A percentile compares a stretch with the other conserved stretches of the same genome.
These are phyloP conservation scores for Anolis sagrei DNA, from an alignment of 2,113 vertebrate species.

Conservation along the genomic window DNA sequence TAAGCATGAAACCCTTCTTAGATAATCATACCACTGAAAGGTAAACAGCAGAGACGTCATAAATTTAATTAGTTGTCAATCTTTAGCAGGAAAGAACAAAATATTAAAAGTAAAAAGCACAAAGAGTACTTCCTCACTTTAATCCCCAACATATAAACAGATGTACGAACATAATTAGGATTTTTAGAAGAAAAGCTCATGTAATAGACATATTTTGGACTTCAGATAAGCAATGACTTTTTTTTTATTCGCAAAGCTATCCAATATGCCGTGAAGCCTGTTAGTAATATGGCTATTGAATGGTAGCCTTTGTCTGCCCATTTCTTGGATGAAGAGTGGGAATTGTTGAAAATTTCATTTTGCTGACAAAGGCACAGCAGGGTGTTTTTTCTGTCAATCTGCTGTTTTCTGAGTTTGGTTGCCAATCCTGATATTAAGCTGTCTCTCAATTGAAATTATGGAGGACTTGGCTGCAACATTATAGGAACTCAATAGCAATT, in stretches of 20 bases:
- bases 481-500: slow-evolving; percentile 23
- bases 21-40: neutral
- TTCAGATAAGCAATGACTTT: neutral
- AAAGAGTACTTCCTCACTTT: neutral
- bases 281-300: neutral
- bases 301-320: neutral
- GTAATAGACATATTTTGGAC: neutral
- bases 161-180: neutral
- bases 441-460: slow-evolving; percentile 25
- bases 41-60: neutral
- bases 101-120: neutral
- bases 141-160: neutral
- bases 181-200: neutral
- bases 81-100: neutral
- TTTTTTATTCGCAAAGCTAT: neutral
- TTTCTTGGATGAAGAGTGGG: neutral
- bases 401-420: slow-evolving; percentile 49
- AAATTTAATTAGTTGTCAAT: slow-evolving; percentile 12
- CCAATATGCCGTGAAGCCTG: neutral
- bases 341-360: neutral
- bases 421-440: slow-evolving; percentile 48
- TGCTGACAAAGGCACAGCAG: slow-evolving; percentile 4
- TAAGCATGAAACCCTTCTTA: neutral
- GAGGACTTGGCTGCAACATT: slow-evolving; percentile 37
- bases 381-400: neutral